Evolutionary conservation across 1,140 invertebrate species (phyloP).

Genomic region (Palaemon carinicauda): DNA sequence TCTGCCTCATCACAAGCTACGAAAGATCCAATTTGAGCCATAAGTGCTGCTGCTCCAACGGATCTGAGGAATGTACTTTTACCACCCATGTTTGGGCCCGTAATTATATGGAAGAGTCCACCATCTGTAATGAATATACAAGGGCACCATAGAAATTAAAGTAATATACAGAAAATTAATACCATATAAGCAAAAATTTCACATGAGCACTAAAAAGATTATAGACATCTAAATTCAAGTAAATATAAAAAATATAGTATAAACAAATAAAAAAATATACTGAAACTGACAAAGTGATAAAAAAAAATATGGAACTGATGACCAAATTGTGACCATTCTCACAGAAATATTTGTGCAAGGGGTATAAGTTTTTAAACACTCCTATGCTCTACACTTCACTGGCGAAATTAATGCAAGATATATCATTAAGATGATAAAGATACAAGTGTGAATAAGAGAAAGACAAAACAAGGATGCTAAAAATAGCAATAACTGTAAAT

Average conservation of each 20-base stretch:
- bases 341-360: not conserved
- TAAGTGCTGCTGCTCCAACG: slow-evolving; percentile 81
- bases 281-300: not conserved
- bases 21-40: slow-evolving; percentile 94
- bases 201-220: too few species aligned
- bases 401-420: too few species aligned
- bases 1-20: slow-evolving; percentile 86
- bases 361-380: too few species aligned
- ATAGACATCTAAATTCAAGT: not conserved
- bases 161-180: too few species aligned
- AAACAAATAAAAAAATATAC: not conserved
- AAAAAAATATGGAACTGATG: too few species aligned
- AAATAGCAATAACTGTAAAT: too few species aligned
- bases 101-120: slow-evolving; percentile 81
- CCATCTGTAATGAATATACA: not conserved
- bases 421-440: too few species aligned
- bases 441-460: too few species aligned
- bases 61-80: slow-evolving; percentile 97
- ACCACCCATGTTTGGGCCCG: slow-evolving; percentile 98
- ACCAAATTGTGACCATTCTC: too few species aligned
- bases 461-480: too few species aligned
- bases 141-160: not conserved
- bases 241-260: not conserved
- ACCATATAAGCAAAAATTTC: not conserved
- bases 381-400: too few species aligned